Percentiles rank a stretch among this genome's conserved stretches.
Conservation (phyloP, 2,888 invertebrate genomes). For the Zele albiditarsus region DNA sequence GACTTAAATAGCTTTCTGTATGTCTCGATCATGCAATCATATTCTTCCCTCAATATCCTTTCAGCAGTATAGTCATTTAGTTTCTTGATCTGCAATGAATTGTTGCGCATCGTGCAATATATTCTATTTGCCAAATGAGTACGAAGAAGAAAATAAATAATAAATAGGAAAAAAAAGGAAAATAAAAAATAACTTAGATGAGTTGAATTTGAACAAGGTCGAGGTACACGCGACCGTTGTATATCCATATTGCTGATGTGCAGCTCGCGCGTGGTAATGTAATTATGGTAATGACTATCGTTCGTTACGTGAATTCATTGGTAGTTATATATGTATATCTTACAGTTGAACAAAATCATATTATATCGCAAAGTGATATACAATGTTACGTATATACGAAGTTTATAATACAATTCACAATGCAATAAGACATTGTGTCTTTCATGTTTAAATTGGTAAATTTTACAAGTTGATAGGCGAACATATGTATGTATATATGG, state of each 20-base stretch:
- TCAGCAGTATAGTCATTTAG: slow-evolving; percentile 2
- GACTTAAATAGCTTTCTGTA: too few species aligned
- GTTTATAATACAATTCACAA: not conserved
- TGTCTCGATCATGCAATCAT: too few species aligned
- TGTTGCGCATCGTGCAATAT: too few species aligned
- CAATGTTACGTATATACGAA: not conserved
- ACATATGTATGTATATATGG: not conserved
- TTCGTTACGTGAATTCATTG: slow-evolving; percentile 50
- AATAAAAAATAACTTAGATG: slow-evolving; percentile 31
- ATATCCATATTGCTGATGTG: slow-evolving; percentile 35
- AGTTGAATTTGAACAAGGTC: slow-evolving; percentile 47
- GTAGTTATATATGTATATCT: slow-evolving; percentile 11
- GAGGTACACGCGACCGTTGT: slow-evolving; percentile 53
- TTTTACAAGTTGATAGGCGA: slow-evolving; percentile 5
- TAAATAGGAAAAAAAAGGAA: not conserved
- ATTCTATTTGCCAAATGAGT: not conserved
- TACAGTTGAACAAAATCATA: too few species aligned
- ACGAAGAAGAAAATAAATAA: not conserved
- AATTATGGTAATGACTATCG: slow-evolving; percentile 55
- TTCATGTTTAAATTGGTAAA: slow-evolving; percentile 10
- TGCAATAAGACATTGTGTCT: slow-evolving; percentile 10
- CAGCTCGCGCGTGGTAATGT: slow-evolving; percentile 53
- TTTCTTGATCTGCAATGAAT: too few species aligned
- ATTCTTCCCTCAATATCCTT: slow-evolving; percentile 8
- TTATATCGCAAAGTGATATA: slow-evolving; percentile 35